phyloP scores from a whole-genome alignment of 2,888 invertebrate genomes.

The Celastrina argiolus region DNA sequence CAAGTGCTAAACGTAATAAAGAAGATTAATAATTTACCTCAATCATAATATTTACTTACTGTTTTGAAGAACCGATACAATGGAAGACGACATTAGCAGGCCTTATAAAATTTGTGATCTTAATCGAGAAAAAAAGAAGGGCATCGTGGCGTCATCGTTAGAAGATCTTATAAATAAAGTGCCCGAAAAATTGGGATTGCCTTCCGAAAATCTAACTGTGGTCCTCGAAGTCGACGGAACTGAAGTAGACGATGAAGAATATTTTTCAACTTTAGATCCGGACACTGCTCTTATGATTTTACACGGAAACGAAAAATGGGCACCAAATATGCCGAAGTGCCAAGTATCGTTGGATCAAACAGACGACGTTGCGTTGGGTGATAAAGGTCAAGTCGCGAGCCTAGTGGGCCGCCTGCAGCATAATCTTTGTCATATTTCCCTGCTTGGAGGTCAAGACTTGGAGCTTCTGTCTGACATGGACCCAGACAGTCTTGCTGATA shows the following conservation, averaged over 20 bases:
- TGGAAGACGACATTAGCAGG: conserved; percentile 80
- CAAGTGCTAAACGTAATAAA: conserved; percentile 3
- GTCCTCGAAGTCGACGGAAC: conserved; percentile 95
- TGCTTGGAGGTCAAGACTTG: conserved; percentile 89
- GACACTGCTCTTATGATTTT: conserved; percentile 92
- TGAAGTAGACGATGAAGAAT: conserved; percentile 96
- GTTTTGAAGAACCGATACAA: conserved; percentile 41
- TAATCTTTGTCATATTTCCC: conserved; percentile 89
- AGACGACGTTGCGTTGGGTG: conserved; percentile 72
- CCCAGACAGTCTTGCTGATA: conserved; percentile 90
- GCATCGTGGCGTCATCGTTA: conserved; percentile 87
- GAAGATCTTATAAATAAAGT: conserved; percentile 87
- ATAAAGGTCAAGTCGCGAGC: conserved; percentile 81
- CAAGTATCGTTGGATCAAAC: conserved; percentile 80
- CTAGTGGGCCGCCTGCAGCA: conserved; percentile 87
- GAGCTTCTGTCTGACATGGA: conserved; percentile 93
- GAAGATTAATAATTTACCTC: not conserved
- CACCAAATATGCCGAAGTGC: conserved; percentile 79
- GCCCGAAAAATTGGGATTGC: conserved; percentile 83
- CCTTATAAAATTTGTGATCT: conserved; percentile 90
- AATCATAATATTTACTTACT: conserved; percentile 11
- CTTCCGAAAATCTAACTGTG: conserved; percentile 83
- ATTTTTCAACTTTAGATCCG: conserved; percentile 92
- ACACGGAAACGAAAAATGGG: conserved; percentile 87
- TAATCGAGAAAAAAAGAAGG: conserved; percentile 87